Evolutionary conservation across 2,797 vertebrate genomes (phyloP), one percentile per base, ranked within the genome.

Genomic region (Oreortyx pictus): DNA sequence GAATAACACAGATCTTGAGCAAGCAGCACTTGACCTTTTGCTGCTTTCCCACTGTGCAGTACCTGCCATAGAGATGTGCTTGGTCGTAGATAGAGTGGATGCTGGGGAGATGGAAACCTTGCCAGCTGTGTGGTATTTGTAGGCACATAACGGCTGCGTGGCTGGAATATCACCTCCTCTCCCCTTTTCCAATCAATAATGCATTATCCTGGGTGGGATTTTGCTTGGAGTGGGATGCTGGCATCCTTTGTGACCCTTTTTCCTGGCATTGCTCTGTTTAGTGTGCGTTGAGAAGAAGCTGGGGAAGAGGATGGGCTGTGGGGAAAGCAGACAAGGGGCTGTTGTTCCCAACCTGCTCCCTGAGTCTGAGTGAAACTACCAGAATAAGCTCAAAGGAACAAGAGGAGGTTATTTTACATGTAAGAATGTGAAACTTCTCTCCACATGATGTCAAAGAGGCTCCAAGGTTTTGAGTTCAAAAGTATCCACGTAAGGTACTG

Each of bases 21-120:
- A 46, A 78, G n/a, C 44, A 43, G 39, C 23, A 8, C 54, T 44
- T 27, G 88, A 65, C 83, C 83, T 91, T 70, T 14, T 49, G 23
- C 50, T 88, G 62, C 27, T 78, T 56, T 44, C 50, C 56, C 73
- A 23, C 5, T 47, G 52, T 20, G 14, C 52, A 17, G 18, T 35
- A 80, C 29, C 54, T 68, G 86, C 44, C 41, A 31, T 8, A 1
- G 37, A 35, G 46, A 15, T 50, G 39, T 16, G 47, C 27, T 15
- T 0, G 0, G 29, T 17, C 0, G 9, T 57, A 61, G 64, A 19
- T 0, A 0, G 52, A 67, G 44, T 3, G 22, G 5, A 12, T 20
- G 11, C 61, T 24, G 62, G 85, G 29, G 4, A 41, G 16, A 47
- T 0, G 13, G 89, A 75, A 92, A 56, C 17, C 46, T 59, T 41